A percentile compares a stretch with the other conserved stretches of the same genome.
phyloP scores from a whole-genome alignment of 2,888 invertebrate genomes.

The Temnothorax ravouxi region DNA sequence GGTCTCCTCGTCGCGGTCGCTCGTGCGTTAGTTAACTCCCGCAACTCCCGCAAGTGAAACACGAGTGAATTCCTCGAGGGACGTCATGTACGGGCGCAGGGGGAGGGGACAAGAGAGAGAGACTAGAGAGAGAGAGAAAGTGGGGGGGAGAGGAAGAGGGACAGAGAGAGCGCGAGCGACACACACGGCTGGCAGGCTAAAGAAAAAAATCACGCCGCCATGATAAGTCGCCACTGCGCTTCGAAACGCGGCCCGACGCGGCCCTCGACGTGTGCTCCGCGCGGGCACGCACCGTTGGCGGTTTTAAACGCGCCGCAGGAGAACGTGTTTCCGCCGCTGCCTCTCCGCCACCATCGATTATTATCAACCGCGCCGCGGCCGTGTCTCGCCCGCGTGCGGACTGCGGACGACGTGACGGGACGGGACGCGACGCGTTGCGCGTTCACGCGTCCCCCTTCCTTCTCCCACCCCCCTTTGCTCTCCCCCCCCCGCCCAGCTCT shows the following conservation, averaged over 20 bases:
- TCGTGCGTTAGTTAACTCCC: conserved; percentile 12
- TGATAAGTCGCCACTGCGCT: conserved; percentile 78
- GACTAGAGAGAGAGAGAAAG: neutral
- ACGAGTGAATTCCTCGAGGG: conserved; percentile 59
- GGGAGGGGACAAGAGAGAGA: neutral
- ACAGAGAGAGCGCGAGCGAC: conserved; percentile 32
- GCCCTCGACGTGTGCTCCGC: no score
- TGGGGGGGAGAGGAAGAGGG: neutral
- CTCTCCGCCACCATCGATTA: neutral
- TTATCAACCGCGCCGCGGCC: neutral
- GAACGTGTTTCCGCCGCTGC: neutral
- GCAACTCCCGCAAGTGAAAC: conserved; percentile 4
- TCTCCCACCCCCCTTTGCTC: neutral
- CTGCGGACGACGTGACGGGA: neutral
- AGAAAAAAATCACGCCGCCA: conserved; percentile 78
- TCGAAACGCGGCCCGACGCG: conserved; percentile 63
- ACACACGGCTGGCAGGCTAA: conserved; percentile 67
- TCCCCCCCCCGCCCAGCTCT: neutral
- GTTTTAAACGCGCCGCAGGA: neutral
- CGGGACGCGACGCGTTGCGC: neutral
- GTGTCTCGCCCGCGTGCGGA: neutral
- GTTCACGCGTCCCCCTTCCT: neutral
- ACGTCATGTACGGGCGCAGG: conserved; percentile 61
- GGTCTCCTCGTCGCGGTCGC: neutral
- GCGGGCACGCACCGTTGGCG: no score